A percentile compares a stretch with the other conserved stretches of the same genome.
These are phyloP conservation scores for Misgurnus anguillicaudatus DNA, from an alignment of 2,113 vertebrate genomes.

Conservation along the genomic window DNA sequence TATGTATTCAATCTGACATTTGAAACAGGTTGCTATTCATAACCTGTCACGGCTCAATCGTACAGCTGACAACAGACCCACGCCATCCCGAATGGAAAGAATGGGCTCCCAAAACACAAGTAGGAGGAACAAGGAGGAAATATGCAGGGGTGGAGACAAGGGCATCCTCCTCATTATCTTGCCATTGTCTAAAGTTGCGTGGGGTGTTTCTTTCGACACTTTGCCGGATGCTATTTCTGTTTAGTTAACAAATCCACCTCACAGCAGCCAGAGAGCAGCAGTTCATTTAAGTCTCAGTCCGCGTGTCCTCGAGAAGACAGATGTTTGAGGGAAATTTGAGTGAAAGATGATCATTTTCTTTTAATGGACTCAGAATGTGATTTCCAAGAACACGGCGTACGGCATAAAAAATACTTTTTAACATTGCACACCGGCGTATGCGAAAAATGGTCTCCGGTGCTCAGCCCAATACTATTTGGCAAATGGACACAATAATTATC, in stretches of 20 bases:
- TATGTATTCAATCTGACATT: conserved; percentile 34
- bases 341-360: conserved; percentile 26
- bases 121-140: conserved; percentile 39
- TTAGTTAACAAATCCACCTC: conserved; percentile 31
- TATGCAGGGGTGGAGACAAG: conserved; percentile 24
- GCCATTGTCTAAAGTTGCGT: conserved; percentile 37
- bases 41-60: conserved; percentile 52
- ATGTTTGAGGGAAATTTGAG: conserved; percentile 16
- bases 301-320: conserved; percentile 2
- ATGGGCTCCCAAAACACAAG: conserved; percentile 39
- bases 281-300: conserved; percentile 30
- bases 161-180: conserved; percentile 50
- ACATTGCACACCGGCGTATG: conserved; percentile 31
- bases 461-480: conserved; percentile 22
- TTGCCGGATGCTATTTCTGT: conserved; percentile 41
- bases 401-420: conserved; percentile 38
- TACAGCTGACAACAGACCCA: conserved; percentile 34
- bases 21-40: conserved; percentile 49
- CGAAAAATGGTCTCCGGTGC: conserved; percentile 26
- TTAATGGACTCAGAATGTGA: conserved; percentile 23
- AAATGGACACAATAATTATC: conserved; percentile 52
- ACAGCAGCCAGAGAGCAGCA: conserved; percentile 20
- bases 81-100: conserved; percentile 44
- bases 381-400: conserved; percentile 4
- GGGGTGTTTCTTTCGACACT: conserved; percentile 49